Conservation (phyloP, 1,140 invertebrate species). For the Magallana angulata region DNA sequence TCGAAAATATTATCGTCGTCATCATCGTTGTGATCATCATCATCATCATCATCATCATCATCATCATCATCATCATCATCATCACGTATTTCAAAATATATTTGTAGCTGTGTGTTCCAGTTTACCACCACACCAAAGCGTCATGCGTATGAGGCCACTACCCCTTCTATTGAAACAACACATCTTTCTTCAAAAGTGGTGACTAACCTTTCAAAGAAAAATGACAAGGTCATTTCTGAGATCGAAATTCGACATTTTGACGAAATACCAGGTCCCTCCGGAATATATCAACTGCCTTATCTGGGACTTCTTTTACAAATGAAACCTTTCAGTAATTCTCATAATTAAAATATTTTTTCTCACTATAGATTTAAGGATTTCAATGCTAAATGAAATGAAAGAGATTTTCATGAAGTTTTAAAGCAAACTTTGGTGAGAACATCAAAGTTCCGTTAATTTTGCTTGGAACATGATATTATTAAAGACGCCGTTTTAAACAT, state of each 20-base stretch:
- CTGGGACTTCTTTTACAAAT: constrained; percentile 43
- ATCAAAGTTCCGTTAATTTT: too few species aligned
- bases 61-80: too few species aligned
- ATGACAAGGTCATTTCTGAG: neutral
- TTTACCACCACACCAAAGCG: neutral
- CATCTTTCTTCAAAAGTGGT: neutral
- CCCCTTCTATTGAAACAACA: neutral
- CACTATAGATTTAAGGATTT: too few species aligned
- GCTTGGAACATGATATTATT: too few species aligned
- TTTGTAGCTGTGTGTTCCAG: neutral
- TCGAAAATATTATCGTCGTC: too few species aligned
- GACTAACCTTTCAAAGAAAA: neutral
- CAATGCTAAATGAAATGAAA: too few species aligned
- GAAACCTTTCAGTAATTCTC: constrained; percentile 47
- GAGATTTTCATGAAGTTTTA: too few species aligned
- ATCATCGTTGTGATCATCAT: too few species aligned
- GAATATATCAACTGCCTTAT: constrained; percentile 31
- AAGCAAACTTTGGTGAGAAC: too few species aligned
- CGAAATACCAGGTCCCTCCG: constrained; percentile 43
- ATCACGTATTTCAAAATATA: neutral
- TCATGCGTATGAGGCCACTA: neutral
- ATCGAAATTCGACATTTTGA: constrained; percentile 15
- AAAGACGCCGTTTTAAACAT: too few species aligned
- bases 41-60: too few species aligned
- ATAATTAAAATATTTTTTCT: too few species aligned